Conservation (phyloP, 2,797 vertebrate genomes). For the Darevskia nairensis region DNA sequence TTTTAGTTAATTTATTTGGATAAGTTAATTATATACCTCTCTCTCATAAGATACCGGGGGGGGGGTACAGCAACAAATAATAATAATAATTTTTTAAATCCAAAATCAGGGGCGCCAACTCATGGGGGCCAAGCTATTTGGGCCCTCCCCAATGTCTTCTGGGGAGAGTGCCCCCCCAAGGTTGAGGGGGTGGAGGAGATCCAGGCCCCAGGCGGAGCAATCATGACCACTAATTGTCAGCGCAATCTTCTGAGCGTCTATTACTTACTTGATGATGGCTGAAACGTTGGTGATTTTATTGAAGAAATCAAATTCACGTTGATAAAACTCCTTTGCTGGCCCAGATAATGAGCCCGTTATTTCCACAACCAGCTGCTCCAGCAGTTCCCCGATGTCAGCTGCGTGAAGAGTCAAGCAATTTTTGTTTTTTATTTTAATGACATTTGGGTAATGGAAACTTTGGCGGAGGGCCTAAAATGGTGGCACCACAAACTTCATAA, state of each 20-base stretch:
- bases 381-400: slow-evolving; percentile 96
- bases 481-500: too few relatives aligned
- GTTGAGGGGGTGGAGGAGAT: not conserved
- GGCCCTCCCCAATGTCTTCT: too few relatives aligned
- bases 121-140: too few relatives aligned
- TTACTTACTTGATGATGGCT: slow-evolving; percentile 91
- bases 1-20: too few relatives aligned
- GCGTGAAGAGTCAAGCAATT: not conserved
- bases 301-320: slow-evolving; percentile 97
- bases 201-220: too few relatives aligned
- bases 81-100: too few relatives aligned
- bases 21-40: too few relatives aligned
- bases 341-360: slow-evolving; percentile 93
- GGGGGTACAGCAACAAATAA: too few relatives aligned
- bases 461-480: not conserved
- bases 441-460: not conserved
- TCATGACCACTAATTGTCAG: not conserved
- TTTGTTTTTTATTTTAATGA: too few relatives aligned
- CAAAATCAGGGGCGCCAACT: too few relatives aligned
- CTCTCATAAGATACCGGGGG: too few relatives aligned
- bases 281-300: slow-evolving; percentile 98
- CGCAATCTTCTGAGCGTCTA: not conserved
- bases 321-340: slow-evolving; percentile 97
- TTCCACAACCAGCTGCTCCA: slow-evolving; percentile 96
- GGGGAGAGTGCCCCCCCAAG: not conserved